Base-by-base conservation (phyloP, 2,888 invertebrate species). In the Himalopsyche tibetana region DNA sequence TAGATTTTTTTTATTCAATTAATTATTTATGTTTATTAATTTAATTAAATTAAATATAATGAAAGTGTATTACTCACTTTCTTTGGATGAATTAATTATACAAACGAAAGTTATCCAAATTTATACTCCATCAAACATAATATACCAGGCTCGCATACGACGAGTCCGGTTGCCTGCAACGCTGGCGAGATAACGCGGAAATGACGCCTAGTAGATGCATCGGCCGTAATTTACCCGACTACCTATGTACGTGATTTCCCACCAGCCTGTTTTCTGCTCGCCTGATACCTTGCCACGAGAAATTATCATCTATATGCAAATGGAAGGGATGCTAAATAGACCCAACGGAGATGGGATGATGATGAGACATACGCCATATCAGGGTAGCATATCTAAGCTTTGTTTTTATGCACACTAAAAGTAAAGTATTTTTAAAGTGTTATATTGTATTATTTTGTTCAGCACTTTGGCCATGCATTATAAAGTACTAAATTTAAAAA, bases 301-400 rank as follows among this genome's bases (percentile, higher is more conserved):
- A 63, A 63, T 63, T 63, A 63, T 63, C 63, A 63, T 63, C 63
- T 63, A 63, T 63, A 63, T 63, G 63, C 63, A 63, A 63, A 63
- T 63, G n/a, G 63, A 63, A 63, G 63, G 63, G 63, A 63, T 63
- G 63, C 63, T 63, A 63, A 63, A 63, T 63, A 63, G 63, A 63
- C 63, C 63, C 63, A 19, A 19, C 63, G 19, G 63, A n/a, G 63
- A 63, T 63, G 63, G 15, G 51, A 63, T 63, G 63, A 28, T 63
- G 63, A 63, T 63, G 63, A 63, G 63, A 63, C 63, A 63, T 63
- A 63, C 63, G 63, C 4, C 19, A 9, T 63, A 63, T 63, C 63
- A 28, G n/a, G 28, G 63, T 63, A 63, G 63, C n/a, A 28, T 63
- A 63, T 19, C 63, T 63, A 63, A 63, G 63, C 63, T 4, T 2